phyloP scores from a whole-genome alignment of 2,113 vertebrate genomes.

The Chloropsis hardwickii region DNA sequence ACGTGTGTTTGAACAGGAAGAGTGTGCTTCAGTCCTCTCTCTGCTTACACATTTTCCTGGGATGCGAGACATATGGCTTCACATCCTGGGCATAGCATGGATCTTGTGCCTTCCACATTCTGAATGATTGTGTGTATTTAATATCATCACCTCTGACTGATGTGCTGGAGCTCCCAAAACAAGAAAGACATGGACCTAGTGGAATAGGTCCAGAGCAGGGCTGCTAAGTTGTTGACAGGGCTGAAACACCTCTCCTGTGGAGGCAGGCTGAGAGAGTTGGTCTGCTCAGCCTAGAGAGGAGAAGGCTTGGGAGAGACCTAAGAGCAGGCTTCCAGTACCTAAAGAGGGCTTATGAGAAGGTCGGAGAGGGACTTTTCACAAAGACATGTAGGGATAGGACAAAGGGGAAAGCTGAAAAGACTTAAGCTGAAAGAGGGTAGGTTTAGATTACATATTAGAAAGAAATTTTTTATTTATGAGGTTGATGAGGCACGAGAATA shows the following conservation, averaged over 20 bases:
- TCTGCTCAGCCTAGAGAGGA: neutral
- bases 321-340: neutral
- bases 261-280: neutral
- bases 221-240: neutral
- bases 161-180: neutral
- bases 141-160: neutral
- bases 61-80: neutral
- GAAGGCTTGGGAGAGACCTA: neutral
- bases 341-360: neutral
- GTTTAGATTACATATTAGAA: neutral
- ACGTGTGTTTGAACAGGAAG: neutral
- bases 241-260: neutral
- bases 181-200: neutral
- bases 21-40: neutral
- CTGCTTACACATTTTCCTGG: neutral
- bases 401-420: accelerated
- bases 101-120: neutral
- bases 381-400: neutral
- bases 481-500: neutral
- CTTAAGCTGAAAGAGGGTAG: neutral
- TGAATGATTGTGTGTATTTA: neutral
- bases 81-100: neutral
- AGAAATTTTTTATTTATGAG: neutral
- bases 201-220: neutral
- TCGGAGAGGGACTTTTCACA: neutral